Evolutionary conservation across 2,113 vertebrate genomes (phyloP).

Genomic region (Dipodomys ordii): DNA sequence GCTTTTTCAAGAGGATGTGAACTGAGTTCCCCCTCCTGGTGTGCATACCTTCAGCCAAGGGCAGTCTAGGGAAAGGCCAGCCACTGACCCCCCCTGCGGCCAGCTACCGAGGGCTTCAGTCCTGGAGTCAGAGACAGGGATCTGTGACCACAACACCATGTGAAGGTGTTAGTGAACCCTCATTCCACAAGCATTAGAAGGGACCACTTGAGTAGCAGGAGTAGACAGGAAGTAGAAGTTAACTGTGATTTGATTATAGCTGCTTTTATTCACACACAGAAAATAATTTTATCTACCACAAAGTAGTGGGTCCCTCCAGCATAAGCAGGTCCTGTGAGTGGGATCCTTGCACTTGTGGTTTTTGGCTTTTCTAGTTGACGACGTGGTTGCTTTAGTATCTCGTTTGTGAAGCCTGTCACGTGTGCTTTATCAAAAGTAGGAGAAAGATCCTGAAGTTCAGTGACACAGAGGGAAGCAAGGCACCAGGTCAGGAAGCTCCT

Average conservation of each 20-base stretch:
- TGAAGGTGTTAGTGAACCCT: fast-evolving
- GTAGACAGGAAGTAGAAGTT: background rate
- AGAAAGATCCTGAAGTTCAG: background rate
- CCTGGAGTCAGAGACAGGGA: background rate
- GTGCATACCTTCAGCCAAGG: background rate
- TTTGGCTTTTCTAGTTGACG: background rate
- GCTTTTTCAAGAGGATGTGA: too few relatives aligned
- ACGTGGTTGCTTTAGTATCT: background rate
- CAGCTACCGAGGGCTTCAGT: too few relatives aligned
- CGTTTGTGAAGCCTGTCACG: background rate
- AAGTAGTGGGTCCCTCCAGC: background rate
- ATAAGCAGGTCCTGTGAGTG: background rate
- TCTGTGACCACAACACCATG: too few relatives aligned
- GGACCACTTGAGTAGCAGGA: too few relatives aligned
- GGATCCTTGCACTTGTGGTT: background rate
- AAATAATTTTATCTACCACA: background rate
- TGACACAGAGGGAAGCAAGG: background rate
- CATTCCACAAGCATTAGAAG: background rate
- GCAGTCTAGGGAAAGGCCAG: background rate
- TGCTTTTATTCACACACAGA: background rate
- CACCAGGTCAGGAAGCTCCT: background rate
- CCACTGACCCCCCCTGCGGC: background rate
- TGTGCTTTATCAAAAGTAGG: background rate
- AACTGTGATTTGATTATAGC: background rate
- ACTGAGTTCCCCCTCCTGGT: too few relatives aligned